phyloP scores from a whole-genome alignment of 2,113 vertebrate species.

The Isichthys henryi region DNA sequence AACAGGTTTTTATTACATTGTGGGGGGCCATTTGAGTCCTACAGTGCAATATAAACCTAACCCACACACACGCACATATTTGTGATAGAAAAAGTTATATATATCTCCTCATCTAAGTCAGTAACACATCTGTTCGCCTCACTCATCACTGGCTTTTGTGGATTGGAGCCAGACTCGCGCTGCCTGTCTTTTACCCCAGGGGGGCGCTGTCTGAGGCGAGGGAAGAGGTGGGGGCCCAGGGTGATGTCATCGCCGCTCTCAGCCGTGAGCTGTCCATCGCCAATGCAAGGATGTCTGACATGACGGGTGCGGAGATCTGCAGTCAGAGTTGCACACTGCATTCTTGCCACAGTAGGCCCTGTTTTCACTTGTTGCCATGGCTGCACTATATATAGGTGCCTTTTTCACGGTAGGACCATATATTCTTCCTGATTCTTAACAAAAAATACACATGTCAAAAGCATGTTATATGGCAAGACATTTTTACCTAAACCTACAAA shows the following conservation, averaged over 20 bases:
- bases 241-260: conserved; percentile 47
- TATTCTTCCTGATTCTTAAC: neutral
- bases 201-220: conserved; percentile 43
- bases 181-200: conserved; percentile 30
- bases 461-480: neutral
- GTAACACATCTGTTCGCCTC: neutral
- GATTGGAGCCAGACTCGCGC: neutral
- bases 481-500: neutral
- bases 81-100: neutral
- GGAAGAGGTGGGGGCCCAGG: conserved; percentile 45
- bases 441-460: neutral
- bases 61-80: too few relatives aligned
- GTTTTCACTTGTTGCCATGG: neutral
- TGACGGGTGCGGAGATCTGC: conserved; percentile 53
- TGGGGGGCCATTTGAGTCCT: too few relatives aligned
- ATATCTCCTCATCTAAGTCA: neutral
- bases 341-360: conserved; percentile 23
- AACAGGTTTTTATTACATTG: too few relatives aligned
- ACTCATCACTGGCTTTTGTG: neutral
- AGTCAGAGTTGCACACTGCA: neutral
- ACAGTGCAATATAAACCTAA: too few relatives aligned
- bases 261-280: conserved; percentile 45
- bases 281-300: conserved; percentile 53
- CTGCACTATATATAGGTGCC: neutral
- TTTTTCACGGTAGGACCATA: neutral